A percentile compares a stretch with the other conserved stretches of the same genome.
phyloP scores from a whole-genome alignment of 2,888 invertebrate genomes.

The Diogma glabrata region DNA sequence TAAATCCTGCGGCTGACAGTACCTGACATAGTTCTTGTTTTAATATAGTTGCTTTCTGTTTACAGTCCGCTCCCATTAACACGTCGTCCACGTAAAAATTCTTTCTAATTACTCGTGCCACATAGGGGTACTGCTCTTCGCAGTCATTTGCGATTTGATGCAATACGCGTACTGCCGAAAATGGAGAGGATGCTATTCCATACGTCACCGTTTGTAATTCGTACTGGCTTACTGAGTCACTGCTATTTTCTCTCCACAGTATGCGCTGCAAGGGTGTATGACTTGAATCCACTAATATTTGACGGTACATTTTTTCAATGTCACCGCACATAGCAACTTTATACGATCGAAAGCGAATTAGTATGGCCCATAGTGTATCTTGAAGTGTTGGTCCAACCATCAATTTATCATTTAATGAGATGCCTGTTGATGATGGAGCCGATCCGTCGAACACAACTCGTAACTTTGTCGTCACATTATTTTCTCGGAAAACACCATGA shows the following conservation, averaged over 20 bases:
- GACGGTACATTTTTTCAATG: conserved; percentile 25
- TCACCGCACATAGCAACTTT: conserved; percentile 22
- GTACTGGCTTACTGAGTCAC: too few species aligned
- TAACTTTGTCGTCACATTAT: conserved; percentile 6
- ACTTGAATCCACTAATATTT: conserved; percentile 20
- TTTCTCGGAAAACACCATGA: conserved; percentile 7
- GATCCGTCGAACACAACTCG: conserved; percentile 19
- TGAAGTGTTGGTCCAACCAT: too few species aligned
- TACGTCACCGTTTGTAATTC: too few species aligned
- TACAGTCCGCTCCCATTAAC: conserved; percentile 16
- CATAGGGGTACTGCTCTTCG: too few species aligned
- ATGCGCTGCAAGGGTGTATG: conserved; percentile 19
- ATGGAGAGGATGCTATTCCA: conserved; percentile 21
- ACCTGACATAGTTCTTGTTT: conserved; percentile 13
- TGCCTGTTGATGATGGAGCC: conserved; percentile 11
- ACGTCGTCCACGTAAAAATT: conserved; percentile 21
- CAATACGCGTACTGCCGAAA: conserved; percentile 19
- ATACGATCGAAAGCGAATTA: conserved; percentile 15
- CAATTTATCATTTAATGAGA: conserved; percentile 23
- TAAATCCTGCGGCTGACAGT: conserved; percentile 13
- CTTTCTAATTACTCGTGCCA: too few species aligned
- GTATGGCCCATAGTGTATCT: too few species aligned
- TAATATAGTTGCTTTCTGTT: conserved; percentile 15
- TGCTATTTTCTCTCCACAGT: too few species aligned
- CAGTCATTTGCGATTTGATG: too few species aligned